Base-by-base conservation (phyloP, 2,113 vertebrate genomes). In the Lycaon pictus region DNA sequence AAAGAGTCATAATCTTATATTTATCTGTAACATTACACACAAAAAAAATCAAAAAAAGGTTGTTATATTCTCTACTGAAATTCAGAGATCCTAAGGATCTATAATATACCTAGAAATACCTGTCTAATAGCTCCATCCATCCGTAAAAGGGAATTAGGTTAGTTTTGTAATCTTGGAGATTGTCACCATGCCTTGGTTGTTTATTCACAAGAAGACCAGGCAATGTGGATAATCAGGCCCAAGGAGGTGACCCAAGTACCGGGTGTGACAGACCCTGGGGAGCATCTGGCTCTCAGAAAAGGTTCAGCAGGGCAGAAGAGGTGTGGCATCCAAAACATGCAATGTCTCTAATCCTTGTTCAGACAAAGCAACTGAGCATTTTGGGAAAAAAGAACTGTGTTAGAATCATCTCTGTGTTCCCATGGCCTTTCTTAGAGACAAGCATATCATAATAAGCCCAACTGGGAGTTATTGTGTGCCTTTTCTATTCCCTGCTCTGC, bases 91-190 rank as follows among this genome's bases (percentile, higher is more conserved):
- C n/a, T 95, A 37, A 60, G 29, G 93, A 76, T 79, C 56, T 69
- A 23, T 37, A 22, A n/a, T 53, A 92, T 43, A 62, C 25, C 37
- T 92, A 69, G 69, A 97, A 93, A 92, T 85, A 48, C 29, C 82
- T 94, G 53, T 90, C 71, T 88, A 81, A 90, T 32, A 67, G 6
- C 51, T 92, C 15, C 60, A 25, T 51, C 83, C 71, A 71, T 51
- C 83, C 71, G 65, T 84, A 74, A 91, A 96, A 91, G 97, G 51
- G 13, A 96, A 95, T 84, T 72, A 87, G 88, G 67, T 91, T 93
- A 81, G 37, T 79, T 89, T 96, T 93, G 74, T 95, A 89, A 85
- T 82, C 37, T 93, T 32, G 48, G 72, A 60, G 55, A 58, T 77
- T 94, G n/a, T 93, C 48, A 32, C 13, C 32, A 58, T 13, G 11